These are phyloP conservation scores for Zaprionus gabonicus DNA, from an alignment of 1,140 invertebrate species.

Conservation along the genomic window DNA sequence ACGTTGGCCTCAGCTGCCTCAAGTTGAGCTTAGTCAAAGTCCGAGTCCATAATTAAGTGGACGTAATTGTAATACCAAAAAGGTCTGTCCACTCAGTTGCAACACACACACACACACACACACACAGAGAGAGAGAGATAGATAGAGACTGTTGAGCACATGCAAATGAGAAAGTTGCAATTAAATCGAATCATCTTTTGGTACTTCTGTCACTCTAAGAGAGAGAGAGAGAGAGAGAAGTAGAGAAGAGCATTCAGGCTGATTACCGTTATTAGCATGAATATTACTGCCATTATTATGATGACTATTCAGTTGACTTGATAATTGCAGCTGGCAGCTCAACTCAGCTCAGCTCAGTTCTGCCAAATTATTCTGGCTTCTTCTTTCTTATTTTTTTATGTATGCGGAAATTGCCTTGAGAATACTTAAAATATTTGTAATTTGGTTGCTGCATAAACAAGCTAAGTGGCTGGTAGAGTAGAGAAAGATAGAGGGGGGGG, in stretches of 20 bases:
- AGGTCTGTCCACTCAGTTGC: slow-evolving; percentile 14
- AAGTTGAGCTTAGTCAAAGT: background rate
- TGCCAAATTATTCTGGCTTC: background rate
- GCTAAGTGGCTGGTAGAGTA: background rate
- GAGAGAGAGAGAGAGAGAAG: background rate
- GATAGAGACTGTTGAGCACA: background rate
- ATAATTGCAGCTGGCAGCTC: background rate
- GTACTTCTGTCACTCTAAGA: background rate
- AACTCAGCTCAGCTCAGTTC: background rate
- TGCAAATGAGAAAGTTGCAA: slow-evolving; percentile 25
- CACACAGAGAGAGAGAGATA: background rate
- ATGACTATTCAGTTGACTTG: background rate
- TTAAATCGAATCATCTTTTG: slow-evolving; percentile 2
- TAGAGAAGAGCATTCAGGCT: background rate
- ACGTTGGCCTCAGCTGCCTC: background rate
- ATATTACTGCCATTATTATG: background rate
- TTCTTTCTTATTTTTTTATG: background rate
- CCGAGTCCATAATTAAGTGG: slow-evolving; percentile 51
- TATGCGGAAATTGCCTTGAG: background rate
- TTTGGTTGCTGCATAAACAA: background rate
- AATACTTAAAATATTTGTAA: slow-evolving; percentile 1
- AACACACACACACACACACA: slow-evolving; percentile 6
- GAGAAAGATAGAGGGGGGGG: background rate
- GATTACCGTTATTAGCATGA: background rate
- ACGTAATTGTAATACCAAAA: slow-evolving; percentile 33